These are phyloP conservation scores for Nomada hirtipes DNA, from an alignment of 2,888 invertebrate genomes.

Conservation along the genomic window DNA sequence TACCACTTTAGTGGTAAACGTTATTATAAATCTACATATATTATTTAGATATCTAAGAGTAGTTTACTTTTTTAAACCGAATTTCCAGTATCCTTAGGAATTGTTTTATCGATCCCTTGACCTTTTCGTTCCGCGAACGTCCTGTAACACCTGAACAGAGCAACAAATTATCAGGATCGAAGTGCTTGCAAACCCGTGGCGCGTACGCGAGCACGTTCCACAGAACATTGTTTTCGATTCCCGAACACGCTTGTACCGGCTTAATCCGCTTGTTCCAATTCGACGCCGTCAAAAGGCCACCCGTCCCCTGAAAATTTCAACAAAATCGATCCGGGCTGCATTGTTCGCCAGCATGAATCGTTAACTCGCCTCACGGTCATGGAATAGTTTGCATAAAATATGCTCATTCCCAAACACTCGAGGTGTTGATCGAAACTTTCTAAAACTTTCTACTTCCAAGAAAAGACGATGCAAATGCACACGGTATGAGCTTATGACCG, in stretches of 20 bases:
- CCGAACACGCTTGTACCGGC: background rate
- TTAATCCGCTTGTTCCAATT: slow-evolving; percentile 19
- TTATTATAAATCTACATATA: too few relatives aligned
- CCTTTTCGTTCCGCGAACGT: too few relatives aligned
- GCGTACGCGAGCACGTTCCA: background rate
- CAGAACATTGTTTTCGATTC: slow-evolving; percentile 4
- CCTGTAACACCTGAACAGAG: background rate
- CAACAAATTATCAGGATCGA: background rate
- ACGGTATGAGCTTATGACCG: slow-evolving; percentile 48
- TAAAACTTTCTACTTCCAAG: slow-evolving; percentile 9
- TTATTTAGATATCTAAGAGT: too few relatives aligned
- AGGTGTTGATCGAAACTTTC: background rate
- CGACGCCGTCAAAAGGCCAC: background rate
- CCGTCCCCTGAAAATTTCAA: slow-evolving; percentile 2
- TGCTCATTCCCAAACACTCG: background rate
- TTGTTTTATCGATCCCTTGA: too few relatives aligned
- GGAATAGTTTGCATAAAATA: background rate
- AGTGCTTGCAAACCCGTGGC: background rate
- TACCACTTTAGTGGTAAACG: too few relatives aligned
- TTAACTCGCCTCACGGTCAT: background rate
- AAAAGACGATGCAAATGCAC: slow-evolving; percentile 50
- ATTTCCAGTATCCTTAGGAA: too few relatives aligned
- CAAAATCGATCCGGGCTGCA: background rate
- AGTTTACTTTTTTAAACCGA: too few relatives aligned
- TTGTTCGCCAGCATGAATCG: background rate